These are phyloP conservation scores for Caenorhabditis imperialis DNA, from an alignment of 2,888 invertebrate species.

Conservation along the genomic window DNA sequence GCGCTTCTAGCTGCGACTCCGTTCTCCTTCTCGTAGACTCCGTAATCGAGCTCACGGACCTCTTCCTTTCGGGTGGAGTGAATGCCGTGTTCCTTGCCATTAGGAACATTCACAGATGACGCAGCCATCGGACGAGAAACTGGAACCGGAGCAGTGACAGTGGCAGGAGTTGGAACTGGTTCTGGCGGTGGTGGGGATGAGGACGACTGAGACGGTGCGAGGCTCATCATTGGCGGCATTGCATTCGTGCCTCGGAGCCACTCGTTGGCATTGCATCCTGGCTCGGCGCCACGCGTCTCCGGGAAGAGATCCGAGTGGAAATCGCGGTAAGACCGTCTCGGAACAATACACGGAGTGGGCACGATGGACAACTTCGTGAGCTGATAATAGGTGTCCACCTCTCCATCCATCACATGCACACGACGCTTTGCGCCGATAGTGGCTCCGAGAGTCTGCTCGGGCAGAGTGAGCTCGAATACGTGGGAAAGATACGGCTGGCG, in stretches of 20 bases:
- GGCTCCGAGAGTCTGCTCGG: slow-evolving; percentile 91
- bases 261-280: slow-evolving; percentile 86
- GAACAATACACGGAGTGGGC: slow-evolving; percentile 94
- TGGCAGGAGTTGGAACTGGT: slow-evolving; percentile 55
- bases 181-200: slow-evolving; percentile 67
- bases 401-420: slow-evolving; percentile 89
- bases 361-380: slow-evolving; percentile 89
- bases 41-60: slow-evolving; percentile 49
- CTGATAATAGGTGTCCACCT: slow-evolving; percentile 92
- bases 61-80: slow-evolving; percentile 26
- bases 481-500: slow-evolving; percentile 81
- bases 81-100: background rate
- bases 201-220: slow-evolving; percentile 53
- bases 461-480: slow-evolving; percentile 86
- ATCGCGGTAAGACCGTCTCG: slow-evolving; percentile 90
- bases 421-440: slow-evolving; percentile 92
- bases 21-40: slow-evolving; percentile 42
- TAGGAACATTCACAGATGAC: slow-evolving; percentile 18
- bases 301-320: slow-evolving; percentile 95
- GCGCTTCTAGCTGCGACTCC: slow-evolving; percentile 4
- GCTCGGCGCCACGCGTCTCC: slow-evolving; percentile 87
- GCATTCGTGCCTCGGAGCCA: slow-evolving; percentile 88
- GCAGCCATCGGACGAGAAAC: slow-evolving; percentile 24
- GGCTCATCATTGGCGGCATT: slow-evolving; percentile 68
- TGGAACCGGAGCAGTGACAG: slow-evolving; percentile 19